A percentile compares a stretch with the other conserved stretches of the same genome.
Evolutionary conservation across 2,888 invertebrate species (phyloP).

Genomic region (Synanthedon andrenaeformis): DNA sequence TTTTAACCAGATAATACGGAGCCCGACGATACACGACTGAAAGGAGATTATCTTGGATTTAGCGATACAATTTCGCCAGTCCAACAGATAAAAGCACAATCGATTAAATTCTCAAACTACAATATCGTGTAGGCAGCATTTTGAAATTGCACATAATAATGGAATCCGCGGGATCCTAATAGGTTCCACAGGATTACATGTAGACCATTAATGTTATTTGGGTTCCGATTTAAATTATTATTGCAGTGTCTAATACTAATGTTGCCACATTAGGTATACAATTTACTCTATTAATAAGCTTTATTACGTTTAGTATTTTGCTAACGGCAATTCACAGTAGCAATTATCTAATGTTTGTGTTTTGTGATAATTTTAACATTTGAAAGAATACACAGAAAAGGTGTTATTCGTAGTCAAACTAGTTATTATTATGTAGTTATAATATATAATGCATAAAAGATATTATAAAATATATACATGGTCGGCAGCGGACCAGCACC

Average conservation of each 20-base stretch:
- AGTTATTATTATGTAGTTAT: no score
- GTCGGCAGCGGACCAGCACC: no score
- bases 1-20: constrained; percentile 49
- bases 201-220: constrained; percentile 39
- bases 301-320: no score
- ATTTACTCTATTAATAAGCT: no score
- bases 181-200: constrained; percentile 37
- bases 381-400: no score
- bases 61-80: constrained; percentile 34
- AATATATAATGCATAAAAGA: no score
- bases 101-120: constrained; percentile 29
- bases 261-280: background rate
- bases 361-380: no score
- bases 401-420: no score
- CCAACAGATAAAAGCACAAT: constrained; percentile 43
- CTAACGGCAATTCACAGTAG: no score
- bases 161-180: constrained; percentile 22
- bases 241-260: constrained; percentile 3
- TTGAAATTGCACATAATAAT: constrained; percentile 5
- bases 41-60: constrained; percentile 52
- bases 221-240: constrained; percentile 29
- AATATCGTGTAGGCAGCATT: constrained; percentile 2
- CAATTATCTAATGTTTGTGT: no score
- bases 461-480: no score
- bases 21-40: constrained; percentile 33